Evolutionary conservation across 2,113 vertebrate species (phyloP).

Genomic region (Atlantisia rogersi): DNA sequence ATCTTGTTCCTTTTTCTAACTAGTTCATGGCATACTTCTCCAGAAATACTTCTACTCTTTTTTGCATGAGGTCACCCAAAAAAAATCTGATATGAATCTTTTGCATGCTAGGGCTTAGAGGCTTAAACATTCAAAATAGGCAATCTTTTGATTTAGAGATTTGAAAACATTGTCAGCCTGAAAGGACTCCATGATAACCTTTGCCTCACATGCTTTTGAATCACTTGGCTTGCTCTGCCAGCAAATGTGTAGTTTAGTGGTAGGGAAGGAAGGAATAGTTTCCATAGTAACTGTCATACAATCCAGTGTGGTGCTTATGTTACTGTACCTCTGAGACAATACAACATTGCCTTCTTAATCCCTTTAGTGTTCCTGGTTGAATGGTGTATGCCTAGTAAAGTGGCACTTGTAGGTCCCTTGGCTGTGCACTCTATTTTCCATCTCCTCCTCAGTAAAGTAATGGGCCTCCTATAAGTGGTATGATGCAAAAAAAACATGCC

Average conservation of each 20-base stretch:
- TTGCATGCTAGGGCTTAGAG: not conserved
- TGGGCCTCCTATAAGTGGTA: not conserved
- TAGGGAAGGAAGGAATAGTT: slow-evolving; percentile 19
- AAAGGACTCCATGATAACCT: not conserved
- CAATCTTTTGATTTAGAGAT: not conserved
- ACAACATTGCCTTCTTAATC: slow-evolving; percentile 50
- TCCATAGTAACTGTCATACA: slow-evolving; percentile 63
- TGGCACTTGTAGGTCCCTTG: slow-evolving; percentile 42
- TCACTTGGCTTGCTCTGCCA: slow-evolving; percentile 15
- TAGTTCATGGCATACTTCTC: not conserved
- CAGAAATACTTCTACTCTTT: not conserved
- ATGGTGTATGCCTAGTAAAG: slow-evolving; percentile 42
- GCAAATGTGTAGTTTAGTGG: not conserved
- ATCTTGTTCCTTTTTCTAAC: not conserved
- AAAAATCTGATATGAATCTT: not conserved
- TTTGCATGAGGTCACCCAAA: not conserved
- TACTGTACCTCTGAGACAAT: slow-evolving; percentile 57
- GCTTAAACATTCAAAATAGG: not conserved
- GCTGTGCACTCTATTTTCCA: slow-evolving; percentile 3
- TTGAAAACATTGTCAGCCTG: not conserved
- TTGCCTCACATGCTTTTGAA: not conserved
- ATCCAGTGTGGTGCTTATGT: slow-evolving; percentile 15
- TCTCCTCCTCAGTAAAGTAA: not conserved
- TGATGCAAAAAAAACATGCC: not conserved
- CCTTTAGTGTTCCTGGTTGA: slow-evolving; percentile 57